These are phyloP conservation scores for Clistopyga incitator DNA, from an alignment of 2,888 invertebrate genomes.

Conservation along the genomic window DNA sequence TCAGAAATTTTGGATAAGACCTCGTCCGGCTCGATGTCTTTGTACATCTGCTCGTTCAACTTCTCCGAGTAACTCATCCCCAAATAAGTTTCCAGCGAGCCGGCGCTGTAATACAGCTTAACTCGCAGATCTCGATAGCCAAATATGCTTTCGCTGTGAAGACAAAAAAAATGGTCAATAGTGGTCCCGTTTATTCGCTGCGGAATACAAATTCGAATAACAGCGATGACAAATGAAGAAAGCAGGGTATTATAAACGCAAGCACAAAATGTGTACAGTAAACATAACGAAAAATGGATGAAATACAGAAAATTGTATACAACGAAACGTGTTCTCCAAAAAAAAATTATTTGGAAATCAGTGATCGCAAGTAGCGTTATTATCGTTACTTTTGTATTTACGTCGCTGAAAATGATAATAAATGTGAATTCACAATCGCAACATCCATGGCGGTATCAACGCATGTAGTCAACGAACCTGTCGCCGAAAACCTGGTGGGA, in stretches of 20 bases:
- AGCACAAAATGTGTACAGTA: too few species aligned
- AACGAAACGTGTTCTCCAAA: too few species aligned
- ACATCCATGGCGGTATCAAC: background rate
- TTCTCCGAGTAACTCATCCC: slow-evolving; percentile 90
- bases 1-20: slow-evolving; percentile 89
- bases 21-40: slow-evolving; percentile 90
- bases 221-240: too few species aligned
- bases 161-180: background rate
- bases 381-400: too few species aligned
- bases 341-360: too few species aligned
- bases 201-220: background rate
- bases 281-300: too few species aligned
- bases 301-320: too few species aligned
- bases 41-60: slow-evolving; percentile 86
- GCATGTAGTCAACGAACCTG: slow-evolving; percentile 83
- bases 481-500: slow-evolving; percentile 97
- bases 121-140: slow-evolving; percentile 95
- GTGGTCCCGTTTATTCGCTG: background rate
- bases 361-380: too few species aligned
- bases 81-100: slow-evolving; percentile 92
- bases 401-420: too few species aligned
- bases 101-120: slow-evolving; percentile 92
- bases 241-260: too few species aligned
- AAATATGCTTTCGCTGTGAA: slow-evolving; percentile 93
- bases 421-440: too few species aligned